Base-by-base conservation (phyloP, 1,140 invertebrate species). In the Vanessa atalanta region DNA sequence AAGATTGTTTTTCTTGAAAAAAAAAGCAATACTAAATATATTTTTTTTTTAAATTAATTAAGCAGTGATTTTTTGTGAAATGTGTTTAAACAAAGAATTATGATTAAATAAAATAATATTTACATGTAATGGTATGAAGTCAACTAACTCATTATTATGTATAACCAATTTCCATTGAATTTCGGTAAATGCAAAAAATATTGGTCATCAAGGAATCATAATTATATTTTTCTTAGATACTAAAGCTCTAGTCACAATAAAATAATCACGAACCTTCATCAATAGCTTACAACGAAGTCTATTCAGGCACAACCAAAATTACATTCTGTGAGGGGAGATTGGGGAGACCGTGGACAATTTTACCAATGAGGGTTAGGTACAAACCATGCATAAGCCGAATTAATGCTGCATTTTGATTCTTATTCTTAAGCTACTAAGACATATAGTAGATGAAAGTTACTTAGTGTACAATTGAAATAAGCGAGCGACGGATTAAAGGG, bases 401-500 rank as follows among this genome's bases (percentile, higher is more conserved):
- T 31, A 47, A 13, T 26, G 15, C 50, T 14, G 55, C 31, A 75
- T 63, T 71, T 47, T 75, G 23, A 50, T 61, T 55, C 65, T 68
- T 75, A 71, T 75, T 48, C 16, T 43, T 43, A 47, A 43, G 47
- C 2, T 7, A 11, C 26, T 75, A 75, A 66, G 64, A 66, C 60
- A 50, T 61, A 47, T 70, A 26, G 5, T 66, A 61, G 47, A 47
- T 9, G 15, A n/a, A 47, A 23, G 65, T 48, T 23, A 43, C 43
- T 12, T 37, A 50, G 31, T 50, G 53, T 75, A 89, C 87, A 89
- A 91, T 89, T 90, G 90, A 92, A 89, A 90, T 92, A 90, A 91
- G 83, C 84, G 83, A 82, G 85, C 88, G 83, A 78, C 73, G 88
- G 90, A 92, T 92, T 92, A 92, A 92, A 92, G 90, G 90, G 90